Conservation (phyloP, 2,797 vertebrate species). For the Lutjanus argentimaculatus region DNA sequence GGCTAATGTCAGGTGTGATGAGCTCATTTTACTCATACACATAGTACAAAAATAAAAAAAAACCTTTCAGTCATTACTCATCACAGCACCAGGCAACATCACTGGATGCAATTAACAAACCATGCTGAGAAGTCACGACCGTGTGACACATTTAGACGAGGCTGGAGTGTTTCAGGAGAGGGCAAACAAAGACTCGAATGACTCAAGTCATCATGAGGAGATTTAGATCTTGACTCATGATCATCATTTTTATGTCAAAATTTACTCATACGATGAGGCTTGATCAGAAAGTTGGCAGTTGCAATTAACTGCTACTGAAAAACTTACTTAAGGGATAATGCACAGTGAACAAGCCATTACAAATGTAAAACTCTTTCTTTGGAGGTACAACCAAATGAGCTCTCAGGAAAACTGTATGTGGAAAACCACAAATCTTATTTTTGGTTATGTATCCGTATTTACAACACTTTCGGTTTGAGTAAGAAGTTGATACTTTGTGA, state of each 20-base stretch:
- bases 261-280: background rate
- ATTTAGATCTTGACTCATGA: constrained; percentile 1
- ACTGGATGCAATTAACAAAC: constrained; percentile 29
- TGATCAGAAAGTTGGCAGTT: background rate
- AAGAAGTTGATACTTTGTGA: no score
- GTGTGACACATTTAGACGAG: constrained; percentile 37
- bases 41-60: no score
- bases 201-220: constrained; percentile 49
- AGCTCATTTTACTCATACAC: background rate
- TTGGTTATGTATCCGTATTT: no score
- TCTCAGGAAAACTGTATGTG: no score
- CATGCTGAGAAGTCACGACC: constrained; percentile 34
- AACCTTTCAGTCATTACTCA: constrained; percentile 33
- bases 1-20: background rate
- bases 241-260: constrained; percentile 20
- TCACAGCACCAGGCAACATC: constrained; percentile 9
- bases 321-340: no score
- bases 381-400: no score
- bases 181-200: constrained; percentile 40
- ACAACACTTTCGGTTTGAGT: no score
- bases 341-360: no score
- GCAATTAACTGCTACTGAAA: background rate
- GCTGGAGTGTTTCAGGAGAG: constrained; percentile 29
- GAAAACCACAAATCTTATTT: no score
- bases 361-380: no score